Conservation (phyloP, 2,888 invertebrate species). For the Conchocele bisecta region DNA sequence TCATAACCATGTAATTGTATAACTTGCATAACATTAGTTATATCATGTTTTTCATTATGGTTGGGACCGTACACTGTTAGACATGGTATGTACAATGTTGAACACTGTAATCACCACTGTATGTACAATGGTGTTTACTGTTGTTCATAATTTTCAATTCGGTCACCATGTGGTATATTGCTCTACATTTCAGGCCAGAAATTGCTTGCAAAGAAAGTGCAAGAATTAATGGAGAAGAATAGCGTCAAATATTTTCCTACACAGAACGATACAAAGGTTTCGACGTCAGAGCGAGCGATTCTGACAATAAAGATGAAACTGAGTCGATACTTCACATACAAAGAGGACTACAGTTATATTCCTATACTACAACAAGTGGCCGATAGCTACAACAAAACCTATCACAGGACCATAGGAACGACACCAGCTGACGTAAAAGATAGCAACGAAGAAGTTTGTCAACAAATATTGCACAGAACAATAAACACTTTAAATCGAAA, state of each 20-base stretch:
- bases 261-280: slow-evolving; percentile 45
- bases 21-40: no score
- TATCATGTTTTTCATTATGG: no score
- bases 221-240: slow-evolving; percentile 13
- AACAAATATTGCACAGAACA: slow-evolving; percentile 25
- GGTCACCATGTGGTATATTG: no score
- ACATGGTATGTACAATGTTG: no score
- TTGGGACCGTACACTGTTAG: no score
- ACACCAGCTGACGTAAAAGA: slow-evolving; percentile 40
- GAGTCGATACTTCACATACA: slow-evolving; percentile 12
- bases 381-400: slow-evolving; percentile 53
- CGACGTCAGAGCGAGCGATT: slow-evolving; percentile 42
- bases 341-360: slow-evolving; percentile 28
- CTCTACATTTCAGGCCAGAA: slow-evolving; percentile 30
- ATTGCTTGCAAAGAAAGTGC: slow-evolving; percentile 36
- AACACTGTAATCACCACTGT: no score
- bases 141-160: no score
- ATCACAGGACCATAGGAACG: slow-evolving; percentile 59
- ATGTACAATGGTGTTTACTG: no score
- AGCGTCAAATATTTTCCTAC: slow-evolving; percentile 40
- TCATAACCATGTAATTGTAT: no score
- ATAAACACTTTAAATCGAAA: no score
- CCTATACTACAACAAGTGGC: slow-evolving; percentile 43
- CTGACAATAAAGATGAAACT: slow-evolving; percentile 45
- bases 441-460: slow-evolving; percentile 31